Evolutionary conservation across 2,113 vertebrate genomes (phyloP), one percentile per base, ranked within the genome.

Genomic region (Platichthys flesus): DNA sequence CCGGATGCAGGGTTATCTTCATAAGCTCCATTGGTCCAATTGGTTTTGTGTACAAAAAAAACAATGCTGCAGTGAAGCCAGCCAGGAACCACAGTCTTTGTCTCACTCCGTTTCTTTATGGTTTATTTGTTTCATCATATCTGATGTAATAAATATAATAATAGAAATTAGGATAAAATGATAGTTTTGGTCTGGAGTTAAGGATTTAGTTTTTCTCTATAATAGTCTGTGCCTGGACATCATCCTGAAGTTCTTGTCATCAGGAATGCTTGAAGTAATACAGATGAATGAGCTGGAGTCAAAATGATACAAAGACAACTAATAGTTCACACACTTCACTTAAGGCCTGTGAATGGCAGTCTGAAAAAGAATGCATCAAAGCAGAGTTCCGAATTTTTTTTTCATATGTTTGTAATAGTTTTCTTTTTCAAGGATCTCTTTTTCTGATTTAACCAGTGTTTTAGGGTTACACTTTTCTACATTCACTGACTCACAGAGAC

Each of bases 211-310:
- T 67, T 60, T 60, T 74, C 54, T 66, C 47, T 7, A 7, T 64
- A 76, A 83, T 88, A 57, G 71, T 72, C 51, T 67, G n/a, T 72
- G 67, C 16, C 35, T 54, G 68, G 72, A 72, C 23, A 59, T 68
- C 66, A 59, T 63, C 81, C 76, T 82, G 15, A 37, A 26, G 61
- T 64, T 80, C n/a, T 73, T 45, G 70, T 84, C 35, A 76, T 52
- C 56, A 37, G 65, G 47, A 76, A 79, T 51, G 61, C 58, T 37
- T n/a, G 45, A 3, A 54, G 65, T 2, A 35, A 51, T 78, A 61
- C 1, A n/a, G 35, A 67, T 61, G 56, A 56, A 40, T 59, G 54
- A 52, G 21, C 40, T 63, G 35, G 45, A 26, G 31, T 59, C 67
- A 45, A 28, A 66, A 47, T 24, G 35, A 75, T 59, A 56, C 37